Evolutionary conservation across 1,140 invertebrate genomes (phyloP).

Genomic region (Leptopilina clavipes): DNA sequence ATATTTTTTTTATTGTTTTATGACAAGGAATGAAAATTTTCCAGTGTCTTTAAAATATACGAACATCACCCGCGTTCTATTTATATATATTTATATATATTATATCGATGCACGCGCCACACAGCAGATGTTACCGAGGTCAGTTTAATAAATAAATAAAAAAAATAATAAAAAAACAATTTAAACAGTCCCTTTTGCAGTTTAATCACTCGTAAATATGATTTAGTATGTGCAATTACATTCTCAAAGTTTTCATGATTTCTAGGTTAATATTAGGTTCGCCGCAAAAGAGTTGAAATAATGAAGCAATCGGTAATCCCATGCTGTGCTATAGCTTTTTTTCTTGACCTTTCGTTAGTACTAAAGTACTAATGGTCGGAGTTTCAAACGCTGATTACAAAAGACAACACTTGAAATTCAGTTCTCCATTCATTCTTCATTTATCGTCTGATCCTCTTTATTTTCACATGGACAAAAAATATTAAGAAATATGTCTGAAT

Average conservation of each 20-base stretch:
- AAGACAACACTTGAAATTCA: background rate
- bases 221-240: background rate
- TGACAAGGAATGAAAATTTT: too few species aligned
- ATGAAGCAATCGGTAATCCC: slow-evolving; percentile 1
- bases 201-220: background rate
- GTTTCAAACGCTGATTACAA: background rate
- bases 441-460: too few species aligned
- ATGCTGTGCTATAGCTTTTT: background rate
- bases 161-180: background rate
- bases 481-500: too few species aligned
- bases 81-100: too few species aligned
- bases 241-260: background rate
- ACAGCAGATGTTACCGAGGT: background rate
- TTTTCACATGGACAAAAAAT: background rate
- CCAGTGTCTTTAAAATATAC: too few species aligned
- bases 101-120: background rate
- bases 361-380: background rate
- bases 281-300: background rate
- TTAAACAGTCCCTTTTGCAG: background rate
- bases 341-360: background rate
- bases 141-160: background rate
- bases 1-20: too few species aligned
- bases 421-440: background rate
- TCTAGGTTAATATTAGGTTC: background rate
- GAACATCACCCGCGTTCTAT: background rate